Conservation (phyloP, 2,888 invertebrate genomes). For the Dryadula phaetusa region DNA sequence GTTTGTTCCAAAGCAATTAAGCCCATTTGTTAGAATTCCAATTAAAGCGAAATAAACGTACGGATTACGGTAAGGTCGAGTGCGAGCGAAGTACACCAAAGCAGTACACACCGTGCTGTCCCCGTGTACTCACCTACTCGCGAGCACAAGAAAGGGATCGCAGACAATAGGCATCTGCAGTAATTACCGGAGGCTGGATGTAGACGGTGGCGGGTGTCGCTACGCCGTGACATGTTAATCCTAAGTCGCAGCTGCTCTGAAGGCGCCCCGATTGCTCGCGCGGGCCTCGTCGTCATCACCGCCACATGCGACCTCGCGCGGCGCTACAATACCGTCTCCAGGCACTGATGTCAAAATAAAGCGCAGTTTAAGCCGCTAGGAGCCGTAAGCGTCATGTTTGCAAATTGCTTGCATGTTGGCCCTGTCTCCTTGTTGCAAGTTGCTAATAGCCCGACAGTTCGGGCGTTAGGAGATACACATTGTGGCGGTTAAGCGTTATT, state of each 20-base stretch:
- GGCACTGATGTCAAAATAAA: conserved; percentile 13
- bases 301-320: background rate
- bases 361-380: background rate
- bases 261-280: conserved; percentile 20
- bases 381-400: conserved; percentile 1
- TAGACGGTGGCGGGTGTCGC: background rate
- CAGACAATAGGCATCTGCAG: conserved; percentile 1
- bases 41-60: conserved; percentile 17
- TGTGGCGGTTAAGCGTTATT: conserved; percentile 27
- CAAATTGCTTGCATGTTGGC: conserved; percentile 25
- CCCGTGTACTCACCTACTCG: background rate
- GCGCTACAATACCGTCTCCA: conserved; percentile 6
- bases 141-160: background rate
- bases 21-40: conserved; percentile 31
- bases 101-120: too few relatives aligned
- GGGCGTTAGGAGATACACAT: conserved; percentile 20
- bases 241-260: conserved; percentile 18
- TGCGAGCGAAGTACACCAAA: background rate
- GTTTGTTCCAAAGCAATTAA: conserved; percentile 27
- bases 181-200: conserved; percentile 21
- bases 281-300: background rate
- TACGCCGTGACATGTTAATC: conserved; percentile 25
- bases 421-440: conserved; percentile 13
- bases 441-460: too few relatives aligned
- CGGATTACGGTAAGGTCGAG: conserved; percentile 14